These are phyloP conservation scores for Lordiphosa andalusiaca DNA, from an alignment of 2,888 invertebrate species.

Conservation along the genomic window DNA sequence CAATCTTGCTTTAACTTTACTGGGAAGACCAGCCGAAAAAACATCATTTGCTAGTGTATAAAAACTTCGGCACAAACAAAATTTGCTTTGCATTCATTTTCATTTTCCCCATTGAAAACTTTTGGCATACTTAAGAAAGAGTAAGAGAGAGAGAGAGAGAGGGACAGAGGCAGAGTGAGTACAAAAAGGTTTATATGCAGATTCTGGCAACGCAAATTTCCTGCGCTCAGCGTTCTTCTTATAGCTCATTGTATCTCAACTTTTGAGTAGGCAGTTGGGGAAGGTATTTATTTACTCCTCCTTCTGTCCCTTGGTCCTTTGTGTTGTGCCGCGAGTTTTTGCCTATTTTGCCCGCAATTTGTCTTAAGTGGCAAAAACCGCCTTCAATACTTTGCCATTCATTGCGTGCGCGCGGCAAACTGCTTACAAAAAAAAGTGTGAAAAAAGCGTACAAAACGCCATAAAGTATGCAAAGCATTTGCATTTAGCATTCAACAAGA, in stretches of 20 bases:
- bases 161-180: too few species aligned
- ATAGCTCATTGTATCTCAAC: constrained; percentile 47
- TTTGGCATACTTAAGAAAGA: constrained; percentile 44
- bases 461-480: constrained; percentile 79
- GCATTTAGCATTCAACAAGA: constrained; percentile 77
- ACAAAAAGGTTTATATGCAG: constrained; percentile 46
- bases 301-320: background rate
- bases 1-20: too few species aligned
- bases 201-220: constrained; percentile 54
- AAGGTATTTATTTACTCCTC: constrained; percentile 25
- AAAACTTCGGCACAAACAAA: too few species aligned
- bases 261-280: constrained; percentile 19
- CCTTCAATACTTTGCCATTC: constrained; percentile 24
- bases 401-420: constrained; percentile 43
- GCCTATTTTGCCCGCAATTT: constrained; percentile 77
- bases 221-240: constrained; percentile 34
- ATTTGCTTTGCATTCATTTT: background rate
- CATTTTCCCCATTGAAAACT: constrained; percentile 41
- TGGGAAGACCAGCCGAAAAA: background rate
- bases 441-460: constrained; percentile 69
- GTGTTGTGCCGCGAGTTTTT: constrained; percentile 22
- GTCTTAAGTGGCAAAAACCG: constrained; percentile 74
- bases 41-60: background rate
- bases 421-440: constrained; percentile 53
- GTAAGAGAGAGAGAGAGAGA: background rate